Base-by-base conservation (phyloP, 2,888 invertebrate genomes). In the Microctonus aethiopoides region DNA sequence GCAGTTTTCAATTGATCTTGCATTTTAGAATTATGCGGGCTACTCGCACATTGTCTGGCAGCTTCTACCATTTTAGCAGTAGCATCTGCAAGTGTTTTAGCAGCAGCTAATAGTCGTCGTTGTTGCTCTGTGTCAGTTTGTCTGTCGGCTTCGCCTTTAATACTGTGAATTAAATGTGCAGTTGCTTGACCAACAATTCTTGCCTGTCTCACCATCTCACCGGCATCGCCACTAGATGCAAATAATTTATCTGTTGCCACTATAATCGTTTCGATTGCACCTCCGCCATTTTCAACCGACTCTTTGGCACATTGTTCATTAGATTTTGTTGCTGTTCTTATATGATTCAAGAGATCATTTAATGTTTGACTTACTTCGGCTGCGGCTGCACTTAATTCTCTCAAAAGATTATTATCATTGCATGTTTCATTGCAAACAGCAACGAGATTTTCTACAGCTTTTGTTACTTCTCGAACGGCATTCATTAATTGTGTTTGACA, bases 1-100 rank as follows among this genome's bases (percentile, higher is more conserved):
- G 98, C 98, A 73, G 91, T 90, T 36, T 95, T 91, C 11, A 99
- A 87, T 3, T 93, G 93, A 74, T 94, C 93, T 84, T 97, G 97
- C 82, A 94, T 94, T 71, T 90, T 90, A 0, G 93, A 90, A 79
- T 97, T 96, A 87, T 96, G 92, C 0, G 93, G 93, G 80, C 92
- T 91, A 26, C 93, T 93, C 0, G 97, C 96, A 85, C 98, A 98
- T 65, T 95, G 93, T 70, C 98, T 90, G 0, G 98, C 98, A 0
- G 98, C 97, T 86, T 99, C 98, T 26, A 99, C 98, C 93, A 99
- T 94, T 77, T 94, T 91, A 0, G 98, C 95, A 0, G 99, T 99
- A 0, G 99, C 99, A 86, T 99, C 98, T 0, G 99, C 99, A 56
- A 95, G 85, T 68, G 95, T 91, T 84, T 98, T 98, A 16, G 99